These are phyloP conservation scores for Lanius ludovicianus DNA, from an alignment of 2,113 vertebrate genomes.

Conservation along the genomic window DNA sequence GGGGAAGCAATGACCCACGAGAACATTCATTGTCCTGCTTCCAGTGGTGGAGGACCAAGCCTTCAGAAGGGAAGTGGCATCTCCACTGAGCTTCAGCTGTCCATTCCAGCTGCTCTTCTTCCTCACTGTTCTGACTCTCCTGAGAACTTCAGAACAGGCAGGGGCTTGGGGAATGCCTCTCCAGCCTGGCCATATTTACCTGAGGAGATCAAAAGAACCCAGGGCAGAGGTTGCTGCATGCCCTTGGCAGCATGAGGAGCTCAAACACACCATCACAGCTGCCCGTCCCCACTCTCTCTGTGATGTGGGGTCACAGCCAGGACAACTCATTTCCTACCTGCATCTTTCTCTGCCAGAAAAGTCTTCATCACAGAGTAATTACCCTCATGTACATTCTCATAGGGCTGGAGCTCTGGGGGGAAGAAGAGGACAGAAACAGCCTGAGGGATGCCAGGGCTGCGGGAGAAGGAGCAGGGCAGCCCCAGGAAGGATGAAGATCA, in stretches of 20 bases:
- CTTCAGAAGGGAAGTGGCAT: not conserved
- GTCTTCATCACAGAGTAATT: not conserved
- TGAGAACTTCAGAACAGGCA: not conserved
- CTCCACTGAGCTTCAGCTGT: not conserved
- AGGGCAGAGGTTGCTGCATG: not conserved
- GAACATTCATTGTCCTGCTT: not conserved
- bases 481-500: not conserved
- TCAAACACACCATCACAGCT: rapidly evolving
- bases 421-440: not conserved
- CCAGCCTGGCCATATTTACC: not conserved
- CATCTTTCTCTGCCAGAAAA: not conserved
- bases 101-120: not conserved
- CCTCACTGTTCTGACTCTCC: not conserved
- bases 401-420: not conserved
- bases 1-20: not conserved
- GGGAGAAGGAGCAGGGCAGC: not conserved
- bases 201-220: not conserved
- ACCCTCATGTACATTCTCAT: not conserved
- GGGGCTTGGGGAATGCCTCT: not conserved
- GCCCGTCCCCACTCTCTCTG: not conserved
- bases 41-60: not conserved
- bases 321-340: not conserved
- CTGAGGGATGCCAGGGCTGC: rapidly evolving
- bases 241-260: rapidly evolving
- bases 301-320: not conserved